Conservation (phyloP, 1,140 invertebrate genomes). For the Maniola jurtina region DNA sequence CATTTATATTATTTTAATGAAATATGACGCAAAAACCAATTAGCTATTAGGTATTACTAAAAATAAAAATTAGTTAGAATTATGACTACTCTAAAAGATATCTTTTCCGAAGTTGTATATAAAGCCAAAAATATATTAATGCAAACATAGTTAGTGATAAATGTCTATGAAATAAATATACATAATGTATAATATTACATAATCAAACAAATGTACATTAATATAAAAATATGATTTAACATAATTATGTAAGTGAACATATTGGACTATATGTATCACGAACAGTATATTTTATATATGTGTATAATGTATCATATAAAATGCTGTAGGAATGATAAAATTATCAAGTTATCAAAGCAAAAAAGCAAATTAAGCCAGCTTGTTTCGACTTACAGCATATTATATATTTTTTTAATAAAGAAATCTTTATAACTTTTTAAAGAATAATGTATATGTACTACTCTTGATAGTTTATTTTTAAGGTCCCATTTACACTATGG, state of each 20-base stretch:
- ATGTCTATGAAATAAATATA: slow-evolving; percentile 33
- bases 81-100: too few species aligned
- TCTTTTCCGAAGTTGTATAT: not conserved
- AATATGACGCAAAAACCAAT: too few species aligned
- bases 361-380: not conserved
- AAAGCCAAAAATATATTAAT: slow-evolving; percentile 7
- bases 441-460: not conserved
- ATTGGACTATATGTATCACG: slow-evolving; percentile 2
- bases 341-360: not conserved
- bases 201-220: slow-evolving; percentile 42
- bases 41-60: not conserved
- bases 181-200: slow-evolving; percentile 34
- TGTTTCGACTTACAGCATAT: not conserved
- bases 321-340: slow-evolving; percentile 6
- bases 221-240: slow-evolving; percentile 33
- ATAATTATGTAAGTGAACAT: not conserved
- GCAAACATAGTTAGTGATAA: slow-evolving; percentile 24
- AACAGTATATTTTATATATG: not conserved
- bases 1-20: slow-evolving; percentile 2
- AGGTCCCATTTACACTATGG: not conserved
- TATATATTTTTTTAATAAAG: not conserved
- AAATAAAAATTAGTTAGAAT: slow-evolving; percentile 16
- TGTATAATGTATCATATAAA: slow-evolving; percentile 5
- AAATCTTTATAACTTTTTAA: not conserved
- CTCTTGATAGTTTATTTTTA: not conserved